phyloP scores from a whole-genome alignment of 2,797 vertebrate genomes.

The Halcyon leucocephala region DNA sequence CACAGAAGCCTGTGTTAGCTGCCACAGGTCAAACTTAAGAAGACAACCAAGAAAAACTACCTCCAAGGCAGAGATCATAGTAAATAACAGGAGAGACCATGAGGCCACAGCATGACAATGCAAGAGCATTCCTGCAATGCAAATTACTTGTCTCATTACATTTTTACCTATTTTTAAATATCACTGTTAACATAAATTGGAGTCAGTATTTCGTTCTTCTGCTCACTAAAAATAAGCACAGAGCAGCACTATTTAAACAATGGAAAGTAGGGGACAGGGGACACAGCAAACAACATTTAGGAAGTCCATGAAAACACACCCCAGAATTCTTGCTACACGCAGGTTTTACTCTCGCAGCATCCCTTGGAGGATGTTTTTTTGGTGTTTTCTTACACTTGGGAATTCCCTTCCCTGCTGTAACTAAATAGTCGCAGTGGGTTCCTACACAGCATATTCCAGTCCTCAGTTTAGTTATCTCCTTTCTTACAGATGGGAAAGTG shows the following conservation, averaged over 20 bases:
- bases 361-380: background rate
- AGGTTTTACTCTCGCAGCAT: background rate
- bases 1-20: background rate
- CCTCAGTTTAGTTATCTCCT: conserved; percentile 14
- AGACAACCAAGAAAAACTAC: background rate
- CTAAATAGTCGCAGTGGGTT: background rate
- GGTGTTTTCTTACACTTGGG: background rate
- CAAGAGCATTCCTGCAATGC: background rate
- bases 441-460: conserved; percentile 11
- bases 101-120: background rate
- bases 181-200: background rate
- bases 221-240: background rate
- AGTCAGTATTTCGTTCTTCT: background rate
- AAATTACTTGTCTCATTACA: background rate
- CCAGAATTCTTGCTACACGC: background rate
- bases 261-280: background rate
- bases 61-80: background rate
- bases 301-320: background rate
- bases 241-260: background rate
- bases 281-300: background rate
- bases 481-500: conserved; percentile 48
- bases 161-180: background rate
- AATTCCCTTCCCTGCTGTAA: background rate
- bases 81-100: background rate
- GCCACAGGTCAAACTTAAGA: background rate